phyloP scores from a whole-genome alignment of 1,140 invertebrate species.

The Bacillus rossius region DNA sequence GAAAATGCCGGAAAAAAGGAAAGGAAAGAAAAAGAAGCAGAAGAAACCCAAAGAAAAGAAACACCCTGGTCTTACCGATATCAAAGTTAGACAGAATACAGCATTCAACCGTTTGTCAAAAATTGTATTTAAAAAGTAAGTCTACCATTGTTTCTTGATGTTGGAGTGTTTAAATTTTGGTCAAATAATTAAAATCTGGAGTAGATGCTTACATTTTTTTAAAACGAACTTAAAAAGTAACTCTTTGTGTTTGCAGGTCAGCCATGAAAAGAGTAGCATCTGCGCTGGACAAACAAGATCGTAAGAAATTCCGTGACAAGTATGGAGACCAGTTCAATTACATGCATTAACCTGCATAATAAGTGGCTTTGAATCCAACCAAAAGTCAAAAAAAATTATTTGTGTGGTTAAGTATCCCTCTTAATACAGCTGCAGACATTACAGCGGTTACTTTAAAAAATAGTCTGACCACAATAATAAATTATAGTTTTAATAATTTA shows the following conservation, averaged over 20 bases:
- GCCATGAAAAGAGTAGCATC: slow-evolving; percentile 9
- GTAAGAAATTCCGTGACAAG: slow-evolving; percentile 14
- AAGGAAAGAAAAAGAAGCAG: slow-evolving; percentile 17
- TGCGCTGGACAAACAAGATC: slow-evolving; percentile 10
- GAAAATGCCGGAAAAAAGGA: slow-evolving; percentile 23
- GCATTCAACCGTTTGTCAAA: slow-evolving; percentile 22
- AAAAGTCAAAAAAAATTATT: too few relatives aligned
- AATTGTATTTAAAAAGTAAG: slow-evolving; percentile 27
- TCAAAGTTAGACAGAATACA: slow-evolving; percentile 21
- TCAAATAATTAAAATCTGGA: background rate
- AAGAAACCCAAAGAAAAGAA: slow-evolving; percentile 7
- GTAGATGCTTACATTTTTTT: background rate
- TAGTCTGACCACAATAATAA: too few relatives aligned
- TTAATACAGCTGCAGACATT: too few relatives aligned
- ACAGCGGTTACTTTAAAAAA: too few relatives aligned
- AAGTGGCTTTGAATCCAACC: too few relatives aligned
- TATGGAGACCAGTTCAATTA: slow-evolving; percentile 18
- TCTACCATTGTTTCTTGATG: background rate
- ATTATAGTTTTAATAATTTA: too few relatives aligned
- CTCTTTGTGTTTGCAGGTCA: background rate
- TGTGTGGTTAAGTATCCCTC: too few relatives aligned
- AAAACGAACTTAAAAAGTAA: background rate
- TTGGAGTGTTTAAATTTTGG: background rate
- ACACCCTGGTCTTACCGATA: slow-evolving; percentile 24
- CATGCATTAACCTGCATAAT: too few relatives aligned